phyloP scores from a whole-genome alignment of 2,113 vertebrate species.

The Mugil cephalus region DNA sequence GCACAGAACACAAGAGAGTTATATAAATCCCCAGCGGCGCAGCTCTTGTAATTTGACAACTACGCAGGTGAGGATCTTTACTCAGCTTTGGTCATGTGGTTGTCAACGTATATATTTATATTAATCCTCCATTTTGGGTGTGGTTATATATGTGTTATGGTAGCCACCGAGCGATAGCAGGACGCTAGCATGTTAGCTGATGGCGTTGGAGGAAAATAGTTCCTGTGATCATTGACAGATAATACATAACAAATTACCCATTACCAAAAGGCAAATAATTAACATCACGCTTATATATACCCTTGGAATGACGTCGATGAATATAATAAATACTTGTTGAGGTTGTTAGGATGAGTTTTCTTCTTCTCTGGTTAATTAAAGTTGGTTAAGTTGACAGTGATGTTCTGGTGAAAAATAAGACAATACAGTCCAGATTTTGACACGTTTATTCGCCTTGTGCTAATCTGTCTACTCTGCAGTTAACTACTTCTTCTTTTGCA shows the following conservation, averaged over 20 bases:
- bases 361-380: background rate
- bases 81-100: background rate
- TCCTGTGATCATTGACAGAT: background rate
- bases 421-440: too few species aligned
- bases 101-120: background rate
- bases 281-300: background rate
- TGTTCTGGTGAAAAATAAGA: too few species aligned
- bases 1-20: background rate
- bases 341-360: background rate
- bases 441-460: too few species aligned
- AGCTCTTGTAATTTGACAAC: background rate
- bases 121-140: background rate
- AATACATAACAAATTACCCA: background rate
- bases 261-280: background rate
- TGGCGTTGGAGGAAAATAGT: background rate
- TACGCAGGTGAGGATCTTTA: slow-evolving; percentile 27
- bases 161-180: background rate
- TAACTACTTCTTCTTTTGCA: too few species aligned
- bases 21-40: rapidly evolving
- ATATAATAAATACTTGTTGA: too few species aligned
- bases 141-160: background rate
- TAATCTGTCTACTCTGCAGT: too few species aligned
- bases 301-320: too few species aligned
- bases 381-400: background rate
- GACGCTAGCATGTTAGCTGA: slow-evolving; percentile 29